Evolutionary conservation across 1,140 invertebrate species (phyloP).

Genomic region (Pissodes strobi): DNA sequence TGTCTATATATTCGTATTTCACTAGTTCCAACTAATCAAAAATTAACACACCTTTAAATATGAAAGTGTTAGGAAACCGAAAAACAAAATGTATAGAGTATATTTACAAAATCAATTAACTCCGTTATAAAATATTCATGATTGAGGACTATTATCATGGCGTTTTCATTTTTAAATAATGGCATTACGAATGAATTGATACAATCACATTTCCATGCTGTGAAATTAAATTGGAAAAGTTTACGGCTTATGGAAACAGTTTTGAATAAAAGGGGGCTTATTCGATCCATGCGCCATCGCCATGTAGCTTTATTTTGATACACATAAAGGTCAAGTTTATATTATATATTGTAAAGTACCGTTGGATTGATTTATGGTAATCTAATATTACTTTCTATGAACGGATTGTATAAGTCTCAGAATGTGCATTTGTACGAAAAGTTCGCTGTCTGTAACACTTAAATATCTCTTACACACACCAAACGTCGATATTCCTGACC

Average conservation of each 20-base stretch:
- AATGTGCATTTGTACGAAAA: no score
- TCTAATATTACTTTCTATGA: no score
- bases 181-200: slow-evolving; percentile 41
- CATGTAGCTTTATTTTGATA: slow-evolving; percentile 23
- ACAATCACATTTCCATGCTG: slow-evolving; percentile 39
- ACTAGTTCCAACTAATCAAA: no score
- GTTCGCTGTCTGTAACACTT: no score
- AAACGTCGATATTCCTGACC: no score
- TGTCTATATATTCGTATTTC: no score
- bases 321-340: slow-evolving; percentile 28
- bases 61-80: not conserved
- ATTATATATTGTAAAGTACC: no score
- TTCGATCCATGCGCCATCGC: slow-evolving; percentile 1
- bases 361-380: no score
- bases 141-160: slow-evolving; percentile 41
- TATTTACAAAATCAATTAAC: slow-evolving; percentile 40
- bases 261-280: slow-evolving; percentile 36
- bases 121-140: slow-evolving; percentile 35
- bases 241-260: slow-evolving; percentile 34
- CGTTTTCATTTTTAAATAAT: slow-evolving; percentile 43
- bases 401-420: no score
- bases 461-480: no score
- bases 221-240: slow-evolving; percentile 44
- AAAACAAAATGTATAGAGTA: slow-evolving; percentile 8
- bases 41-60: no score